Evolutionary conservation across 2,888 invertebrate species (phyloP).

Genomic region (Ophion ellenae): DNA sequence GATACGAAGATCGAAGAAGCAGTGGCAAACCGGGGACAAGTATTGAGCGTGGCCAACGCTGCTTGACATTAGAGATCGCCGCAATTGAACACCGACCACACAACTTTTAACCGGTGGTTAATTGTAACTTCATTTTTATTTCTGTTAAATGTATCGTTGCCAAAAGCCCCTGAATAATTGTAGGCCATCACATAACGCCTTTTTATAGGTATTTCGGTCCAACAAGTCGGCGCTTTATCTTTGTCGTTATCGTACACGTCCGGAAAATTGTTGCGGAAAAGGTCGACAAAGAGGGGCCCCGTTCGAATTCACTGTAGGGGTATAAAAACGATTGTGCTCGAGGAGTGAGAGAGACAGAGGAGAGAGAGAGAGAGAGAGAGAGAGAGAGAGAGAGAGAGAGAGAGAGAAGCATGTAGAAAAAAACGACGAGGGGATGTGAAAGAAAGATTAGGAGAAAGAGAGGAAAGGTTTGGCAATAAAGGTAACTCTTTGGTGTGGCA

Average conservation of each 20-base stretch:
- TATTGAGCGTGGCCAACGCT: no score
- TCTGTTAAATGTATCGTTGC: no score
- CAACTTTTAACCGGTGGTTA: no score
- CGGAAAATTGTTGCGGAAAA: conserved; percentile 11
- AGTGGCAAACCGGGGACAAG: no score
- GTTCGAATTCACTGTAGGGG: conserved; percentile 49
- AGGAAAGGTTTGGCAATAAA: conserved; percentile 55
- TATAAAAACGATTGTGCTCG: conserved; percentile 56
- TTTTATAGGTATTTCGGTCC: background rate
- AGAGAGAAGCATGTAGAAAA: background rate
- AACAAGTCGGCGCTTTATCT: background rate
- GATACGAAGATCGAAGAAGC: no score
- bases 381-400: conserved; percentile 11
- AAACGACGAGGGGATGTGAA: conserved; percentile 4
- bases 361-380: background rate
- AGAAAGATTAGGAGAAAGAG: conserved; percentile 15
- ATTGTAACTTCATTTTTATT: no score
- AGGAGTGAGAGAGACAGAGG: background rate
- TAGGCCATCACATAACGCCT: background rate
- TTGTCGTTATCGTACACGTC: conserved; percentile 17
- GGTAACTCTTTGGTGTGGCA: conserved; percentile 66
- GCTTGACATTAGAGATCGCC: no score
- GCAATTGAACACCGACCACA: no score
- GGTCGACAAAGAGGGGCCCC: conserved; percentile 53
- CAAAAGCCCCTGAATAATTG: background rate